A percentile compares a stretch with the other conserved stretches of the same genome.
These are phyloP conservation scores for Oreotrochilus melanogaster DNA, from an alignment of 2,113 vertebrate species.

Conservation along the genomic window DNA sequence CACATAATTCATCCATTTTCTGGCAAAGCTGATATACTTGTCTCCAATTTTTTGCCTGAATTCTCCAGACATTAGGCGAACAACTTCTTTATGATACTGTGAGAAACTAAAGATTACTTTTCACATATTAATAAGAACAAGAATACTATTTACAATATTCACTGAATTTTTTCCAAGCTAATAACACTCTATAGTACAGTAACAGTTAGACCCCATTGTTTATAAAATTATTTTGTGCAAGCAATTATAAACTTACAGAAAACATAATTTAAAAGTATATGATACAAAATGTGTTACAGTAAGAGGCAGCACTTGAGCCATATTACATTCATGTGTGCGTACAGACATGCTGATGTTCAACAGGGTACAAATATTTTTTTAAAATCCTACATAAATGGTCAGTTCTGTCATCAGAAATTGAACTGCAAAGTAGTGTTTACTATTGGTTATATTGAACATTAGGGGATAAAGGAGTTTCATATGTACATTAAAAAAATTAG, in stretches of 20 bases:
- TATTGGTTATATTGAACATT: background rate
- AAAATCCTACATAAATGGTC: background rate
- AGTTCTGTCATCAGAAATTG: background rate
- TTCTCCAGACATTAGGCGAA: conserved; percentile 97
- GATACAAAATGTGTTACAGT: background rate
- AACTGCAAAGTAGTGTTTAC: background rate
- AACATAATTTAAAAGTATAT: background rate
- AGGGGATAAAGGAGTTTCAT: background rate
- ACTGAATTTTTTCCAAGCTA: background rate
- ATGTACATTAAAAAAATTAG: background rate
- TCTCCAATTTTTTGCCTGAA: conserved; percentile 97
- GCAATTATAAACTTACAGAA: background rate
- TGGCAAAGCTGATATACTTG: conserved; percentile 94
- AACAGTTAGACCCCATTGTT: background rate
- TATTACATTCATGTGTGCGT: background rate
- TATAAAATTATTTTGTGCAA: background rate
- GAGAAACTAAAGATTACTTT: conserved; percentile 60
- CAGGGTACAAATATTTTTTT: background rate
- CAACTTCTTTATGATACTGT: conserved; percentile 98
- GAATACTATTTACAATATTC: background rate
- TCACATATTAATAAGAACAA: background rate
- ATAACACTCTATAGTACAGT: background rate
- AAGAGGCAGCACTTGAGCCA: background rate
- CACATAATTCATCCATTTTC: conserved; percentile 99
- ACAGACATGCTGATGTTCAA: background rate